Percentiles rank a stretch among this genome's conserved stretches.
Conservation (phyloP, 2,113 vertebrate species). For the Tonatia bakeri region DNA sequence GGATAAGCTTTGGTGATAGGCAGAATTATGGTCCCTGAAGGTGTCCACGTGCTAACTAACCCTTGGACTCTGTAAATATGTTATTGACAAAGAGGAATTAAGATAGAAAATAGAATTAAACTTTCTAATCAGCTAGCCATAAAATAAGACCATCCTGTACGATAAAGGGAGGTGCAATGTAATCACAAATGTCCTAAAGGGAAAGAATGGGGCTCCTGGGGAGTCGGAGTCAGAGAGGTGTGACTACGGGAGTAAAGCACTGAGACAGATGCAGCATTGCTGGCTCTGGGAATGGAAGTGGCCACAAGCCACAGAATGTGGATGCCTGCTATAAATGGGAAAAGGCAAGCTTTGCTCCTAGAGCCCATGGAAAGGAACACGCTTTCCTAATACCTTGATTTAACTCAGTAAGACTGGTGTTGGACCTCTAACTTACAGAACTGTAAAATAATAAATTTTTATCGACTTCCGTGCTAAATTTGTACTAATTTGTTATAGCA, state of each 20-base stretch:
- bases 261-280: neutral
- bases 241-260: neutral
- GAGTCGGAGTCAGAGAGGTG: neutral
- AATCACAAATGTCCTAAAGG: neutral
- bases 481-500: neutral
- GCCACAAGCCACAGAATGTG: rapidly evolving
- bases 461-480: neutral
- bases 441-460: neutral
- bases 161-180: neutral
- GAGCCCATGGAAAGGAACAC: neutral
- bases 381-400: neutral
- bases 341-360: neutral
- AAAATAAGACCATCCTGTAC: neutral
- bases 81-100: neutral
- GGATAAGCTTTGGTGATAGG: neutral
- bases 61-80: neutral
- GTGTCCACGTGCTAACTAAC: neutral
- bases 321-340: neutral
- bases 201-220: neutral
- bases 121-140: neutral
- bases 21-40: neutral
- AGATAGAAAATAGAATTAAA: neutral
- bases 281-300: neutral
- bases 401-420: neutral
- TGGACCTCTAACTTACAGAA: neutral